Percentiles rank a stretch among this genome's conserved stretches.
Conservation (phyloP, 2,888 invertebrate species). For the Mimachlamys varia region DNA sequence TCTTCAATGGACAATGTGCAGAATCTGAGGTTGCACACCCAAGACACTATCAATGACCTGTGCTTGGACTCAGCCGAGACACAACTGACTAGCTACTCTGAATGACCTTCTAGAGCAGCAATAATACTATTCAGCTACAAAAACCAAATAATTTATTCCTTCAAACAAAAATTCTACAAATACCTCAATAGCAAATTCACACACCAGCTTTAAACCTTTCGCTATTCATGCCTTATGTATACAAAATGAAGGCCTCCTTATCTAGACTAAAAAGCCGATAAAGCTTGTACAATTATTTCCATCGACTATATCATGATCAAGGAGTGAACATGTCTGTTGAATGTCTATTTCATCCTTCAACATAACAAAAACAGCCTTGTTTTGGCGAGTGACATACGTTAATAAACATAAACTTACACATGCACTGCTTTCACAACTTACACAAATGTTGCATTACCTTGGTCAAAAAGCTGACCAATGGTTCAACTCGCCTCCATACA, state of each 20-base stretch:
- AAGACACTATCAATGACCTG: neutral
- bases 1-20: neutral
- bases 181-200: neutral
- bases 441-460: neutral
- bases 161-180: neutral
- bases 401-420: neutral
- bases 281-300: neutral
- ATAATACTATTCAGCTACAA: neutral
- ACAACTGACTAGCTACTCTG: neutral
- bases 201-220: neutral
- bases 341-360: neutral
- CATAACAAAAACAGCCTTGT: constrained; percentile 3
- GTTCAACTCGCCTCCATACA: neutral
- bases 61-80: neutral
- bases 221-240: neutral
- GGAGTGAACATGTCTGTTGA: neutral
- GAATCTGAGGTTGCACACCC: neutral
- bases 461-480: neutral
- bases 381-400: constrained; percentile 4
- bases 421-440: neutral
- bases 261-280: neutral
- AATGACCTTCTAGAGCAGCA: neutral
- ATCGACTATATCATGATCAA: neutral
- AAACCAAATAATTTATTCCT: neutral
- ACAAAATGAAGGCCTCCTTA: too few species aligned